These are phyloP conservation scores for Hypselothyrea guttata DNA, from an alignment of 2,888 invertebrate species.

Conservation along the genomic window DNA sequence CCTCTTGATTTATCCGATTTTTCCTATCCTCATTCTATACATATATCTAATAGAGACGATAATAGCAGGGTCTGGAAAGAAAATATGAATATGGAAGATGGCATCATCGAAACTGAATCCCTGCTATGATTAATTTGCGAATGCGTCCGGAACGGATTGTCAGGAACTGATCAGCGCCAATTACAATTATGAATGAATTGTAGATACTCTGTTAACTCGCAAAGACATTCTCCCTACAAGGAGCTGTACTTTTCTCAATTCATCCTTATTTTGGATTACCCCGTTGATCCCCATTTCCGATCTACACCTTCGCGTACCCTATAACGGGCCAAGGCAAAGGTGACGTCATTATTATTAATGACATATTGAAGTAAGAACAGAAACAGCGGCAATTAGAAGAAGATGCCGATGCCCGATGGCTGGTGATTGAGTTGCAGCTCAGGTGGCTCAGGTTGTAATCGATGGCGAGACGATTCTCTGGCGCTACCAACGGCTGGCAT, in stretches of 20 bases:
- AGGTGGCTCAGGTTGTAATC: constrained; percentile 60
- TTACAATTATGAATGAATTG: constrained; percentile 37
- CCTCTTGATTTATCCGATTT: constrained; percentile 41
- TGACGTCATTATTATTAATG: too few relatives aligned
- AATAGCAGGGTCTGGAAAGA: constrained; percentile 47
- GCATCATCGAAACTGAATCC: constrained; percentile 50
- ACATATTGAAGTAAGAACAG: constrained; percentile 27
- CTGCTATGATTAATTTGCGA: constrained; percentile 38
- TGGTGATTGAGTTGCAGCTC: constrained; percentile 72
- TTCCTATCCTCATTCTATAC: constrained; percentile 8
- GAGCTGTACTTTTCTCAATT: constrained; percentile 60
- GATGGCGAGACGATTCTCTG: constrained; percentile 59
- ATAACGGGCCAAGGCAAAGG: constrained; percentile 61
- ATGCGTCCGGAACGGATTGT: constrained; percentile 45
- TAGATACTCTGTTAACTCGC: constrained; percentile 19
- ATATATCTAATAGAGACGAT: constrained; percentile 53
- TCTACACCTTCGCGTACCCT: constrained; percentile 49
- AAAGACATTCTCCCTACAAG: constrained; percentile 28
- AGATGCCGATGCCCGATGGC: constrained; percentile 55
- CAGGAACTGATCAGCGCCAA: constrained; percentile 41
- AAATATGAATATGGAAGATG: constrained; percentile 58
- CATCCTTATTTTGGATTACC: constrained; percentile 26
- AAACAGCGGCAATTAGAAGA: constrained; percentile 67
- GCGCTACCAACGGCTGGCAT: constrained; percentile 31
- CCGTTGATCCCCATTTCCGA: constrained; percentile 28